Evolutionary conservation across 2,888 invertebrate species (phyloP), one percentile per base, ranked within the genome.

Genomic region (Spodoptera littoralis): DNA sequence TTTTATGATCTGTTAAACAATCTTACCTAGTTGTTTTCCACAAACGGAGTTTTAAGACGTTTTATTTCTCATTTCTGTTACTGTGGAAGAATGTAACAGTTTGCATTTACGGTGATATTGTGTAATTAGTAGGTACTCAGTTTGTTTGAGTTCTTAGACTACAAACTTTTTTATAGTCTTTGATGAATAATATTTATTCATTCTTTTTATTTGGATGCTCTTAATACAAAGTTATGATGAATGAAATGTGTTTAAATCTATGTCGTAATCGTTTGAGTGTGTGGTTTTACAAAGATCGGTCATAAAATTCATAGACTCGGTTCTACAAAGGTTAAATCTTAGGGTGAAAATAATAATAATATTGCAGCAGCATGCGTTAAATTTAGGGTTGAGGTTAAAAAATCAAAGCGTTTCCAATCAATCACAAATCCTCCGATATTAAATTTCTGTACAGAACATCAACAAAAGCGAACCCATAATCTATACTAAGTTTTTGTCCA

Each of bases 401-500:
- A 62, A 65, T 70, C 70, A 70, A 67, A 64, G 69, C 73, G 71
- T 77, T 55, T 79, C 75, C 46, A 80, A 80, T 80, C 73, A 66
- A 69, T 73, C 66, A 77, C 62, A 76, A 78, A 78, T 70, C 73
- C 72, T 70, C 42, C 46, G 54, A 80, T 79, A 79, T 79, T 78
- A 67, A 70, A 78, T 78, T 73, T 76, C 80, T 79, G 77, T 74
- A 70, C 69, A 66, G 55, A 70, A 65, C 62, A 56, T 61, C 61
- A 80, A 84, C 81, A 78, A 79, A 73, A 59, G 75, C 70, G 71
- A 60, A 75, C 79, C 79, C 76, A 69, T 76, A 82, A 81, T 76
- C 76, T 79, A 80, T 78, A 81, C 82, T 84, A 85, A 85, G 83
- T 85, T 88, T 87, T 88, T 85, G 82, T 84, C 75, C 79, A 87